Conservation (phyloP, 2,888 invertebrate species). For the Tortrix viridana region DNA sequence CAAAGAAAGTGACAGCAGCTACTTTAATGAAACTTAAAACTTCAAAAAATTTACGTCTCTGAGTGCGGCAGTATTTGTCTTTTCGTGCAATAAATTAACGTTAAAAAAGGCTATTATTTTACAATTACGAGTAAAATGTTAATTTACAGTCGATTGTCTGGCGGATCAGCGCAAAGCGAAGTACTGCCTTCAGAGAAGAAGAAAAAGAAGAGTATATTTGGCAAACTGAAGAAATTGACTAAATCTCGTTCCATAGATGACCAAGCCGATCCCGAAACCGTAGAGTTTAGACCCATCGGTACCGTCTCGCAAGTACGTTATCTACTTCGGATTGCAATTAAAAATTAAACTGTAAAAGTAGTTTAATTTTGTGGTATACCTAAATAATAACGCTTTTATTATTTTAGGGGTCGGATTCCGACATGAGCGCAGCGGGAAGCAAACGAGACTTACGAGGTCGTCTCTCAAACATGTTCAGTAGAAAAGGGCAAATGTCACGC, state of each 20-base stretch:
- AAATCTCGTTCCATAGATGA: conserved; percentile 93
- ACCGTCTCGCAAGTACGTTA: conserved; percentile 80
- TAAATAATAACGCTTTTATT: conserved; percentile 1
- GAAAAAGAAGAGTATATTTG: conserved; percentile 92
- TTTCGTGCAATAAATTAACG: not conserved
- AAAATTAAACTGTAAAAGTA: no score
- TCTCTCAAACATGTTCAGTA: conserved; percentile 92
- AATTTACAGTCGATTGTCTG: conserved; percentile 87
- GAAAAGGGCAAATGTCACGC: conserved; percentile 85
- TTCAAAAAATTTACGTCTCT: no score
- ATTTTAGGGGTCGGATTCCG: conserved; percentile 87
- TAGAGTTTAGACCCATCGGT: conserved; percentile 78
- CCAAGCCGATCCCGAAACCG: conserved; percentile 74
- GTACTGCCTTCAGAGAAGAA: conserved; percentile 90
- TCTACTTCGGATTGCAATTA: no score
- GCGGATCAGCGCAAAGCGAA: conserved; percentile 94
- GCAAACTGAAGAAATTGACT: conserved; percentile 92
- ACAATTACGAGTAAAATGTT: not conserved
- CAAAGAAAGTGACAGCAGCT: no score
- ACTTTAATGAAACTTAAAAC: no score
- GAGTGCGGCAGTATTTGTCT: no score
- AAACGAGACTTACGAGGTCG: conserved; percentile 92
- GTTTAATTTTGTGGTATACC: no score
- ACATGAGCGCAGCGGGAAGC: conserved; percentile 87
- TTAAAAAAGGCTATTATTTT: no score